Conservation (phyloP, 2,888 invertebrate species). For the Polymixis flavicincta region DNA sequence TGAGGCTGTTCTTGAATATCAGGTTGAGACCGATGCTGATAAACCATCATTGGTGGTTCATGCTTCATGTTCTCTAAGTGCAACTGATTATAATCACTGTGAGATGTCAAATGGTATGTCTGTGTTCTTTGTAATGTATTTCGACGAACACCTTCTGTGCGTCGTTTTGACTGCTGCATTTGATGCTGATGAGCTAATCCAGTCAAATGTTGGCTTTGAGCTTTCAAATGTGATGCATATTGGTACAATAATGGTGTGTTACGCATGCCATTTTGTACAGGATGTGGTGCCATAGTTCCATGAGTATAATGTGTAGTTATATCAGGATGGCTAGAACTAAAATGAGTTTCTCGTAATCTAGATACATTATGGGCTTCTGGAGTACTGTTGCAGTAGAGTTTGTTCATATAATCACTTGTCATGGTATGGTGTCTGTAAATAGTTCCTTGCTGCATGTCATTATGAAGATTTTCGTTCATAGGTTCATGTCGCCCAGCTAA, state of each 20-base stretch:
- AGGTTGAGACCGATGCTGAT: constrained; percentile 85
- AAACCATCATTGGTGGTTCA: constrained; percentile 77
- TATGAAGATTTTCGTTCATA: constrained; percentile 78
- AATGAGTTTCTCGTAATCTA: constrained; percentile 86
- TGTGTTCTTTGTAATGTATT: constrained; percentile 88
- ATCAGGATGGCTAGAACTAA: constrained; percentile 89
- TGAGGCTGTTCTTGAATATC: constrained; percentile 85
- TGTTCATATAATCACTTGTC: constrained; percentile 87
- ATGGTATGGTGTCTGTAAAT: constrained; percentile 86
- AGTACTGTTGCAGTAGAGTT: constrained; percentile 83
- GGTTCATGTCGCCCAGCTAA: constrained; percentile 81
- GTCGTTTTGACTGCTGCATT: constrained; percentile 81
- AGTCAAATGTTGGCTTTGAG: constrained; percentile 86
- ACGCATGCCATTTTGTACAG: constrained; percentile 79
- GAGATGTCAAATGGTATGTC: constrained; percentile 88
- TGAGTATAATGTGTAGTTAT: constrained; percentile 85
- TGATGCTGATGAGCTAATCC: constrained; percentile 84
- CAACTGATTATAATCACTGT: constrained; percentile 86
- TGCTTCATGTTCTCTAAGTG: constrained; percentile 86
- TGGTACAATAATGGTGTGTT: constrained; percentile 87
- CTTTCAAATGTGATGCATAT: constrained; percentile 88
- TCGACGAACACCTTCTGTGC: constrained; percentile 82
- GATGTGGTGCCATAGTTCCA: constrained; percentile 76
- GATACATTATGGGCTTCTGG: constrained; percentile 85
- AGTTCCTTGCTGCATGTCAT: constrained; percentile 77